Conservation (phyloP, 1,140 invertebrate species). For the Platorchestia sp. region DNA sequence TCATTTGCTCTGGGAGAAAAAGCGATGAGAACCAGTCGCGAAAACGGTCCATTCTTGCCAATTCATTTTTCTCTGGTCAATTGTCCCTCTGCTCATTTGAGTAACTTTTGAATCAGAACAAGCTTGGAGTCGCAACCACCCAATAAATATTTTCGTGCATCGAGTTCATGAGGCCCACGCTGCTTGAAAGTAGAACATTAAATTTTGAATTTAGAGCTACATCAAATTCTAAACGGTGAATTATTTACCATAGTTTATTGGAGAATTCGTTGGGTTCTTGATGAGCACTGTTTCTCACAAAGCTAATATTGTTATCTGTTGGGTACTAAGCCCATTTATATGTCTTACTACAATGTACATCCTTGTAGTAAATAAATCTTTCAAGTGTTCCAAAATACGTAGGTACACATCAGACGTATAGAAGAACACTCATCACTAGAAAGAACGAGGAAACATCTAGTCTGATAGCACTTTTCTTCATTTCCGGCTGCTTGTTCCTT, state of each 20-base stretch:
- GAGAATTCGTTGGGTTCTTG: too few relatives aligned
- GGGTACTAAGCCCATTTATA: too few relatives aligned
- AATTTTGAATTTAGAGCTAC: not conserved
- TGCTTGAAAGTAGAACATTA: not conserved
- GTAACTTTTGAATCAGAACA: not conserved
- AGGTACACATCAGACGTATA: not conserved
- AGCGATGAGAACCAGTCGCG: not conserved
- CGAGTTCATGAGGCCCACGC: too few relatives aligned
- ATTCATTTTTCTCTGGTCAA: not conserved
- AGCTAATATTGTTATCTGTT: too few relatives aligned
- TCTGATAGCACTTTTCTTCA: not conserved
- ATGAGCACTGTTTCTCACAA: too few relatives aligned
- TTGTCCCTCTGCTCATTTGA: not conserved
- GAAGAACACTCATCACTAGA: not conserved
- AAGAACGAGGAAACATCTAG: not conserved
- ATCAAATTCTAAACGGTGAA: too few relatives aligned
- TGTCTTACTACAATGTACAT: not conserved
- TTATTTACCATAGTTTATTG: too few relatives aligned
- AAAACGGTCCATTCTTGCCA: not conserved
- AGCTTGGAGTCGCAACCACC: not conserved
- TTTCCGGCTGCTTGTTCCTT: not conserved
- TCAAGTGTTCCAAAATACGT: not conserved
- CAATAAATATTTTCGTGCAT: not conserved
- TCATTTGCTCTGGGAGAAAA: too few relatives aligned
- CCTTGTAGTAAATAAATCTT: not conserved